These are phyloP conservation scores for Aphis gossypii DNA, from an alignment of 1,140 invertebrate species.

Conservation along the genomic window DNA sequence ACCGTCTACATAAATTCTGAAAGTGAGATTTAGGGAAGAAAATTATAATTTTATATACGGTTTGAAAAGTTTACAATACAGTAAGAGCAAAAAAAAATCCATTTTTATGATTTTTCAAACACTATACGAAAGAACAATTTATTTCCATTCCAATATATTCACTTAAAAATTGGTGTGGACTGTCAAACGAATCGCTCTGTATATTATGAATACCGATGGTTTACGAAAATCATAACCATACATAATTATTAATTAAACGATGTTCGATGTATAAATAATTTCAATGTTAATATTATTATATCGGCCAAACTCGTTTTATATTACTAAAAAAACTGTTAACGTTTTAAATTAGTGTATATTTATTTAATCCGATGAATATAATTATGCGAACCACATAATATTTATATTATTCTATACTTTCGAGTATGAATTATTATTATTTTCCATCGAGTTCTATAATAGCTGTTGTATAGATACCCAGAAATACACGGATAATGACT, in stretches of 20 bases:
- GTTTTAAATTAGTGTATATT: not conserved
- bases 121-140: not conserved
- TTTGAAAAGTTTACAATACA: not conserved
- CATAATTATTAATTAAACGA: not conserved
- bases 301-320: not conserved
- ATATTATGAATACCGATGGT: not conserved
- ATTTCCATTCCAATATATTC: not conserved
- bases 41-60: too few relatives aligned
- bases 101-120: not conserved
- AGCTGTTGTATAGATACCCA: not conserved
- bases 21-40: too few relatives aligned
- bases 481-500: not conserved
- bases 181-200: not conserved
- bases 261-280: not conserved
- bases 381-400: not conserved
- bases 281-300: not conserved
- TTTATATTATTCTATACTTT: not conserved
- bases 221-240: not conserved
- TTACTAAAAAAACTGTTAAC: not conserved
- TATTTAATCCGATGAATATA: not conserved
- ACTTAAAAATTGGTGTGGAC: not conserved
- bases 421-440: not conserved
- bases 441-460: not conserved
- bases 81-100: not conserved
- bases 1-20: too few relatives aligned